phyloP scores from a whole-genome alignment of 2,113 vertebrate species.

The Dicerorhinus sumatrensis region DNA sequence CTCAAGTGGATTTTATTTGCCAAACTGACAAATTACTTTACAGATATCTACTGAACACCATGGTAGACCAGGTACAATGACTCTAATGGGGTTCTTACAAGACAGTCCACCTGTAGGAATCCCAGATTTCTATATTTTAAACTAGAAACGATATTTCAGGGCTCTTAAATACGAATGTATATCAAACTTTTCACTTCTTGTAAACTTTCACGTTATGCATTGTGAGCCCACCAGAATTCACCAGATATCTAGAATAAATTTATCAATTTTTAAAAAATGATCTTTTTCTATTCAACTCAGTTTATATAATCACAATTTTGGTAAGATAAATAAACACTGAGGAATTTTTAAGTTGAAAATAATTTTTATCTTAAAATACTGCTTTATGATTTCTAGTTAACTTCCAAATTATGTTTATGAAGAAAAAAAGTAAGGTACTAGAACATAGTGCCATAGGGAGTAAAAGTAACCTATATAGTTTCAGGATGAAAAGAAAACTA shows the following conservation, averaged over 20 bases:
- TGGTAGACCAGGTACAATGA: background rate
- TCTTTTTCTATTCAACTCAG: background rate
- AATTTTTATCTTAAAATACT: constrained; percentile 51
- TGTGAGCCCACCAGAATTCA: background rate
- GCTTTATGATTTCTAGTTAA: constrained; percentile 58
- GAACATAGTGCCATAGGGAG: background rate
- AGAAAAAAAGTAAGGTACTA: background rate
- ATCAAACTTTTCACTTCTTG: background rate
- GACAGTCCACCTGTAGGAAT: background rate
- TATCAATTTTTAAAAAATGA: constrained; percentile 7
- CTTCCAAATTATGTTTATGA: constrained; percentile 23
- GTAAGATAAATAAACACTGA: background rate
- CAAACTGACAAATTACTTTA: constrained; percentile 30
- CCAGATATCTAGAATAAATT: constrained; percentile 3
- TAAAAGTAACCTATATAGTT: constrained; percentile 5
- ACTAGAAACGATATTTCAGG: constrained; percentile 50
- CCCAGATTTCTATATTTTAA: constrained; percentile 46
- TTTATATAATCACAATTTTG: background rate
- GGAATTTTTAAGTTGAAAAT: constrained; percentile 30
- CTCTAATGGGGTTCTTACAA: background rate
- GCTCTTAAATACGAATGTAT: background rate
- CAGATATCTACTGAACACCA: constrained; percentile 39
- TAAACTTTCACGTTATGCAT: background rate
- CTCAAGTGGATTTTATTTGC: background rate
- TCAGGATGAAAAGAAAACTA: background rate